Percentiles rank a stretch among this genome's conserved stretches.
Evolutionary conservation across 2,888 invertebrate genomes (phyloP).

Genomic region (Torymus aiolomorphi): DNA sequence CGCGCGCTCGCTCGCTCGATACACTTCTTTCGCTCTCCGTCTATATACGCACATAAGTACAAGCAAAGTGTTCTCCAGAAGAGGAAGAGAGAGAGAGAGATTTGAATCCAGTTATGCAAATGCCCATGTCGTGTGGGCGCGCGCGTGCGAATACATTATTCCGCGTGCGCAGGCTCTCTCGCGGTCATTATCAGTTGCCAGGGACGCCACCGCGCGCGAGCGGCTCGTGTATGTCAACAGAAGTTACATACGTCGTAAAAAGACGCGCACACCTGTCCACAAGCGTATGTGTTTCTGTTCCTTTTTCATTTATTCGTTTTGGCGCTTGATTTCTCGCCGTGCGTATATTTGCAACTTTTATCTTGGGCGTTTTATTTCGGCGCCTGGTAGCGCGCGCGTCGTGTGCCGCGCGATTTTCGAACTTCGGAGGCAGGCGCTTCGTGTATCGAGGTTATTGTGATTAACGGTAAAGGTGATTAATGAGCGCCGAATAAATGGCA

Average conservation of each 20-base stretch:
- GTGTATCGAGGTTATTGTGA: background rate
- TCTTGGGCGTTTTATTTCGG: too few relatives aligned
- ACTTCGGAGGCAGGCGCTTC: background rate
- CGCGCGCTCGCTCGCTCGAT: too few relatives aligned
- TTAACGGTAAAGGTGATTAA: slow-evolving; percentile 26
- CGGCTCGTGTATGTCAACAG: slow-evolving; percentile 14
- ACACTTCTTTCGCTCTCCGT: background rate
- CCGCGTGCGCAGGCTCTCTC: background rate
- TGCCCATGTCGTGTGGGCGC: slow-evolving; percentile 29
- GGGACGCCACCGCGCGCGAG: background rate
- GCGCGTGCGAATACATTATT: slow-evolving; percentile 44
- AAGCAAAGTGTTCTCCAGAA: slow-evolving; percentile 33
- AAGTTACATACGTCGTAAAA: background rate
- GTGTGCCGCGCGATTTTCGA: too few relatives aligned
- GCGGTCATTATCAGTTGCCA: slow-evolving; percentile 43
- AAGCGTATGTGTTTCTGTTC: too few relatives aligned
- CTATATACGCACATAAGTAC: too few relatives aligned
- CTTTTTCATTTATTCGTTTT: too few relatives aligned
- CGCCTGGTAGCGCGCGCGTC: too few relatives aligned
- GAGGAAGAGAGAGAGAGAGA: background rate
- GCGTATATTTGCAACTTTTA: too few relatives aligned
- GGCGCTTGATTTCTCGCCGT: too few relatives aligned
- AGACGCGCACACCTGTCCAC: background rate
- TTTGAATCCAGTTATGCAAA: slow-evolving; percentile 55
- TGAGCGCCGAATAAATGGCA: background rate